Percentiles rank a stretch among this genome's conserved stretches.
Conservation (phyloP, 2,888 invertebrate genomes). For the Adelphocoris suturalis region DNA sequence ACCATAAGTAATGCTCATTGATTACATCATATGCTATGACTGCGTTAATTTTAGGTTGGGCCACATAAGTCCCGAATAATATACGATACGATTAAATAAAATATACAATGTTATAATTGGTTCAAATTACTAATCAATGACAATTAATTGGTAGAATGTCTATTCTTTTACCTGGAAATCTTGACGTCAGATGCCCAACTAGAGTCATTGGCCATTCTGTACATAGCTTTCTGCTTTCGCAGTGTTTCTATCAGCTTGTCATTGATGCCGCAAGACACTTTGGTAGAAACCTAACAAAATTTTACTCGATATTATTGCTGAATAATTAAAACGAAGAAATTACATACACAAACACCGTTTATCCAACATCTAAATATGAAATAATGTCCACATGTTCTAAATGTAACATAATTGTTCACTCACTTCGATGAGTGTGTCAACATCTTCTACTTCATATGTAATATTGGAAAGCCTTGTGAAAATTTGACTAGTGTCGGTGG, state of each 20-base stretch:
- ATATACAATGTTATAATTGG: too few relatives aligned
- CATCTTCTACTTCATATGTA: conserved; percentile 95
- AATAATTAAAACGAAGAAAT: too few relatives aligned
- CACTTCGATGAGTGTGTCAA: conserved; percentile 90
- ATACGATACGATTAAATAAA: too few relatives aligned
- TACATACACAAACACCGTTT: neutral
- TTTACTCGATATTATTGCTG: neutral
- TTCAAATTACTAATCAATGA: too few relatives aligned
- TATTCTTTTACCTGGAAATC: conserved; percentile 80
- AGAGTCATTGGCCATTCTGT: conserved; percentile 59
- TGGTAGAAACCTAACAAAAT: conserved; percentile 61
- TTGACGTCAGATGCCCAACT: conserved; percentile 65
- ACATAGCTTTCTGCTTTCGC: conserved; percentile 62
- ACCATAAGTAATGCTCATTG: too few relatives aligned
- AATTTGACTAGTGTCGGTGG: conserved; percentile 98
- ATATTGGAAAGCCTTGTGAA: conserved; percentile 98
- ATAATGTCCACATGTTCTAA: too few relatives aligned
- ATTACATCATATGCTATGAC: too few relatives aligned
- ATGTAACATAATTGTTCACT: conserved; percentile 76
- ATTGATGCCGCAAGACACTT: conserved; percentile 60
- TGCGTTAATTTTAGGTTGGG: too few relatives aligned
- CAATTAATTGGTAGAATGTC: too few relatives aligned
- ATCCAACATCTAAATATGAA: neutral
- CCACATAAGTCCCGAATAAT: too few relatives aligned
- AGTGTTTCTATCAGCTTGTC: conserved; percentile 64